Percentiles rank a stretch among this genome's conserved stretches.
These are phyloP conservation scores for Amphipoea oculea DNA, from an alignment of 2,888 invertebrate genomes.

Conservation along the genomic window DNA sequence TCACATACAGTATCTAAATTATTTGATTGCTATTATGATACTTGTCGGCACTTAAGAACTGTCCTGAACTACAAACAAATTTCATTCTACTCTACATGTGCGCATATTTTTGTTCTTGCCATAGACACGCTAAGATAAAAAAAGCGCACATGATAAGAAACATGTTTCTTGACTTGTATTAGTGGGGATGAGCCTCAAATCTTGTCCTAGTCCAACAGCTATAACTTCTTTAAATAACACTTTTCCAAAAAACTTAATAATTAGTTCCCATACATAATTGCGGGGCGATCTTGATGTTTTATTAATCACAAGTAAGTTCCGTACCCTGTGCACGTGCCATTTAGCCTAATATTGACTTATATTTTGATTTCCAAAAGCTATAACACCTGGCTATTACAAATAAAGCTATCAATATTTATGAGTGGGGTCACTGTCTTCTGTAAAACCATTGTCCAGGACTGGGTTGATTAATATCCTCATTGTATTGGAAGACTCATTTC, in stretches of 20 bases:
- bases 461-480: slow-evolving; percentile 14
- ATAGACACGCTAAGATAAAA: not conserved
- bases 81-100: not conserved
- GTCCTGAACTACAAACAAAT: not conserved
- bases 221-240: not conserved
- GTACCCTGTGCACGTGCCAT: slow-evolving; percentile 45
- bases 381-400: slow-evolving; percentile 52
- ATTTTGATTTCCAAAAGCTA: slow-evolving; percentile 50
- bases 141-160: not conserved
- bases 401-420: slow-evolving; percentile 61
- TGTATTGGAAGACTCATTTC: slow-evolving; percentile 1
- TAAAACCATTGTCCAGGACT: slow-evolving; percentile 20
- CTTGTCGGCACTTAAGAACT: not conserved
- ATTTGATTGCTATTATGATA: slow-evolving; percentile 19
- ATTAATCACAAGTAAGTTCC: slow-evolving; percentile 25
- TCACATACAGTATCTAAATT: slow-evolving; percentile 16
- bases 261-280: not conserved
- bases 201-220: not conserved
- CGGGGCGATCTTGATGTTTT: slow-evolving; percentile 24
- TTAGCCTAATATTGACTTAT: slow-evolving; percentile 52
- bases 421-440: slow-evolving; percentile 66
- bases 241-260: not conserved
- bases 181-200: not conserved
- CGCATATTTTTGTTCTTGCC: not conserved
- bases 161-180: not conserved